Conservation (phyloP, 1,140 invertebrate species). For the Metopolophium dirhodum region DNA sequence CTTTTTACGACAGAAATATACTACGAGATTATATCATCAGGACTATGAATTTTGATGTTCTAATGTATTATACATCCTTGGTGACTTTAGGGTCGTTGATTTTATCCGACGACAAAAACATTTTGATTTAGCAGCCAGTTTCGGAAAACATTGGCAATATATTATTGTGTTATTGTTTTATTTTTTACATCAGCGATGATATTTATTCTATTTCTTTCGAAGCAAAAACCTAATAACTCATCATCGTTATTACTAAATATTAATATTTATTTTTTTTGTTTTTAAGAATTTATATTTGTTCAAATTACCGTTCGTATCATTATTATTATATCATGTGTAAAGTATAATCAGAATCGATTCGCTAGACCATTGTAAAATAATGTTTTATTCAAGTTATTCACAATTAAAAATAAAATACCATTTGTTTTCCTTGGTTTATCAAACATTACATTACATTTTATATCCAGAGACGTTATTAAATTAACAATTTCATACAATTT, state of each 20-base stretch:
- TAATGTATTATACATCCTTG: background rate
- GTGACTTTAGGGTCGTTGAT: background rate
- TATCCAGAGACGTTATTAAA: background rate
- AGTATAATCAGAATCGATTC: background rate
- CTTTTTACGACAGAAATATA: background rate
- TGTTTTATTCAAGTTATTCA: background rate
- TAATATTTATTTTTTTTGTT: background rate
- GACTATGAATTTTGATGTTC: background rate
- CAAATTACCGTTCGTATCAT: background rate
- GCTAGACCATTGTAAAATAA: background rate
- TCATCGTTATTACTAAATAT: background rate
- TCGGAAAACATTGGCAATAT: background rate
- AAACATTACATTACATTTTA: background rate
- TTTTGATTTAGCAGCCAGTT: background rate
- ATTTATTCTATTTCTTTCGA: background rate
- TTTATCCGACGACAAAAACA: background rate
- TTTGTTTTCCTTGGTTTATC: background rate
- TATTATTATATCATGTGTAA: background rate
- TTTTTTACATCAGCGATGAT: too few relatives aligned
- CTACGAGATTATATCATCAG: background rate
- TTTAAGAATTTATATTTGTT: background rate
- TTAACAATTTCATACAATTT: background rate
- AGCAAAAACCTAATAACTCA: too few relatives aligned
- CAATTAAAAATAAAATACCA: background rate
- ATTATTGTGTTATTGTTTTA: too few relatives aligned